Percentiles rank a stretch among this genome's conserved stretches.
These are phyloP conservation scores for Chydorus sphaericus DNA, from an alignment of 2,888 invertebrate species.

Conservation along the genomic window DNA sequence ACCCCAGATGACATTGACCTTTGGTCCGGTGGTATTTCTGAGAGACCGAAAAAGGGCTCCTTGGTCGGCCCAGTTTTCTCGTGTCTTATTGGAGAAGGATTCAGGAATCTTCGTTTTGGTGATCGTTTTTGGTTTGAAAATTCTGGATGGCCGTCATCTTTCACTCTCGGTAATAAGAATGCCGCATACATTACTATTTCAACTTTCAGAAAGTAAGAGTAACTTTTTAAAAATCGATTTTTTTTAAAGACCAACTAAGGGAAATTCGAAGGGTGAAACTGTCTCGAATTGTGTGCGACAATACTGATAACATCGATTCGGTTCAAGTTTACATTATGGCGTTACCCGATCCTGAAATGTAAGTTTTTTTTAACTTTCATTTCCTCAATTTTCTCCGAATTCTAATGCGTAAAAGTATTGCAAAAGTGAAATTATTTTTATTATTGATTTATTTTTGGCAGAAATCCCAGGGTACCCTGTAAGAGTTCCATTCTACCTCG, in stretches of 20 bases:
- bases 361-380: constrained; percentile 33
- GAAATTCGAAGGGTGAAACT: constrained; percentile 68
- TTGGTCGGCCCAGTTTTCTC: constrained; percentile 90
- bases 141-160: constrained; percentile 78
- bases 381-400: too few relatives aligned
- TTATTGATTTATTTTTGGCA: constrained; percentile 19
- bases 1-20: constrained; percentile 74
- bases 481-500: constrained; percentile 25
- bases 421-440: not conserved
- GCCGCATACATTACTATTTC: not conserved
- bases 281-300: constrained; percentile 75
- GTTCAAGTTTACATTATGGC: constrained; percentile 86
- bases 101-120: constrained; percentile 71
- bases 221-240: not conserved
- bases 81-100: constrained; percentile 83
- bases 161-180: constrained; percentile 50
- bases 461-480: constrained; percentile 31
- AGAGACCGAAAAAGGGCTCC: constrained; percentile 73
- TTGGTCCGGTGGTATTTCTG: constrained; percentile 89
- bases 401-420: too few relatives aligned
- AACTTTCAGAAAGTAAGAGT: too few relatives aligned
- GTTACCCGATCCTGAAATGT: constrained; percentile 83
- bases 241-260: constrained; percentile 32
- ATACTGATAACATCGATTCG: constrained; percentile 80
- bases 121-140: constrained; percentile 92